Evolutionary conservation across 2,113 vertebrate species (phyloP).

Genomic region (Gobiocypris rarus): DNA sequence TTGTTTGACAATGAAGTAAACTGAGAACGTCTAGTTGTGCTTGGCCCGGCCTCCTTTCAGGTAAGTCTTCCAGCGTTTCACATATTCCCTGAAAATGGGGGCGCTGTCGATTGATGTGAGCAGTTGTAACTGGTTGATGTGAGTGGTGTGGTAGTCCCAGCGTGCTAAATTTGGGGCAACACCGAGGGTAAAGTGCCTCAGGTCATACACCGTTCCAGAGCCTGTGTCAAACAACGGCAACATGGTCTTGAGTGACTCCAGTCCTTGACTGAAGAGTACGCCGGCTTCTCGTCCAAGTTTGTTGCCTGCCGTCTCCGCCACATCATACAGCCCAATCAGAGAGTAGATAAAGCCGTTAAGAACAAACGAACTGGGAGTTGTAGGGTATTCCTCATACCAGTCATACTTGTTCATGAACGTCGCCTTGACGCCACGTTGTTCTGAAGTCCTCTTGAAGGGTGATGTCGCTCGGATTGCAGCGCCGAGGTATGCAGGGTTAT

Average conservation of each 20-base stretch:
- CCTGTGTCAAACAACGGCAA: slow-evolving; percentile 87
- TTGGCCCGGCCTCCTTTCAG: slow-evolving; percentile 84
- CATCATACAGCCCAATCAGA: slow-evolving; percentile 84
- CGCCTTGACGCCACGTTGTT: slow-evolving; percentile 82
- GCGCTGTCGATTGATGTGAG: slow-evolving; percentile 80
- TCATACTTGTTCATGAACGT: slow-evolving; percentile 85
- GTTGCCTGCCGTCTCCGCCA: slow-evolving; percentile 85
- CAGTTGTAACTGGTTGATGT: slow-evolving; percentile 91
- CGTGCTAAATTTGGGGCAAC: slow-evolving; percentile 87
- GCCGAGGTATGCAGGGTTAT: slow-evolving; percentile 77
- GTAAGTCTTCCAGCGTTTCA: slow-evolving; percentile 87
- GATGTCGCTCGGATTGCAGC: slow-evolving; percentile 82
- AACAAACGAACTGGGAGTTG: slow-evolving; percentile 85
- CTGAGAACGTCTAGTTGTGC: slow-evolving; percentile 80
- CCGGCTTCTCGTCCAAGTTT: slow-evolving; percentile 78
- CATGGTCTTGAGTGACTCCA: slow-evolving; percentile 87
- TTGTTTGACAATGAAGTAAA: too few relatives aligned
- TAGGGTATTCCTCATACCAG: slow-evolving; percentile 91
- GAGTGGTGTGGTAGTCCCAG: slow-evolving; percentile 91
- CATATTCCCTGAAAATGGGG: slow-evolving; percentile 83
- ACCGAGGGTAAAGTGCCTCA: slow-evolving; percentile 87
- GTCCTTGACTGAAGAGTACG: slow-evolving; percentile 80
- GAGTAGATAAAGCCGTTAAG: slow-evolving; percentile 91
- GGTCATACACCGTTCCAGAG: slow-evolving; percentile 86
- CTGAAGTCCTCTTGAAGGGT: slow-evolving; percentile 79